Base-by-base conservation (phyloP, 2,113 vertebrate genomes). In the Lynx canadensis region DNA sequence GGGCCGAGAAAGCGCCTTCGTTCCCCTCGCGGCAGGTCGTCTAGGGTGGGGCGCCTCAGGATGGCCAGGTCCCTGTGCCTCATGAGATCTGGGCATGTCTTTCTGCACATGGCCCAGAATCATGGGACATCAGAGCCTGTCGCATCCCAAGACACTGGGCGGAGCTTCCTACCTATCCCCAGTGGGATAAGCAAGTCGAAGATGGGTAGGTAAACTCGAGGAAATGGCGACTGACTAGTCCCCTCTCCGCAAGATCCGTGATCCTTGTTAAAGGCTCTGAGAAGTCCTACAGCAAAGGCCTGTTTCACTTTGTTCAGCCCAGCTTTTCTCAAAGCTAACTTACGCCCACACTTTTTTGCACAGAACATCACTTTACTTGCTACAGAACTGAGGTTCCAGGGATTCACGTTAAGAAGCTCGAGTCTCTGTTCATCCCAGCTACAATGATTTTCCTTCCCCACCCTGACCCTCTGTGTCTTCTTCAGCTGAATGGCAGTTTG, bases 401-500 rank as follows among this genome's bases (percentile, higher is more conserved):
- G 38, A 93, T 38, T 71, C n/a, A 33, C 36, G 31, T 41, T 60
- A 60, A 23, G 31, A 65, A 55, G 23, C 16, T 4, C 87, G 68
- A 78, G 6, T 31, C 5, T 11, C 83, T 65, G 18, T 13, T 78
- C 5, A 27, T 78, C 52, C 85, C 73, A 55, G 25, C 66, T 48
- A 6, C 3, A 7, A 9, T 7, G 0, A 10, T 25, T 29, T 90
- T 79, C 76, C 50, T 92, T 27, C 66, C 21, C 29, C 25, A 68
- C 33, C 7, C 16, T 48, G 63, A 80, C 55, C 81, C 25, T 95
- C 57, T 82, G 50, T 95, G 4, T 83, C 94, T 78, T 89, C 88
- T 74, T 82, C 89, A 98, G 97, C 38, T 87, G 57, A 87, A 65
- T 0, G 23, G 29, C 71, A 93, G 82, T 1, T 10, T 97, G 86